phyloP scores from a whole-genome alignment of 2,113 vertebrate genomes.

The Clarias magur region DNA sequence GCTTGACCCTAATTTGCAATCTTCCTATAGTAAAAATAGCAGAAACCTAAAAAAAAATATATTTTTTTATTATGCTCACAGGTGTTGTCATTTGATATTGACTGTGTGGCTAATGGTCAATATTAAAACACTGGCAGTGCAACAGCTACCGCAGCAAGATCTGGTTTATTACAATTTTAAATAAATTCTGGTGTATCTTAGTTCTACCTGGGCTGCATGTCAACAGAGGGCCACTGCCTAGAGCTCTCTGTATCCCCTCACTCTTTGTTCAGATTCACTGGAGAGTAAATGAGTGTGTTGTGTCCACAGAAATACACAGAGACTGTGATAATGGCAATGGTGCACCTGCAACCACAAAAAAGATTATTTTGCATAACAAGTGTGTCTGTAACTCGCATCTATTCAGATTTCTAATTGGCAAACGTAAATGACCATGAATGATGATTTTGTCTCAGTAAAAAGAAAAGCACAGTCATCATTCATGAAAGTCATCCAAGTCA shows the following conservation, averaged over 20 bases:
- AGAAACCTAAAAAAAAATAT: background rate
- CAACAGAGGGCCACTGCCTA: slow-evolving; percentile 11
- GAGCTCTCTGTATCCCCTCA: background rate
- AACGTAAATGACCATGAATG: slow-evolving; percentile 22
- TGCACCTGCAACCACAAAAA: slow-evolving; percentile 39
- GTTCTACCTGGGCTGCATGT: slow-evolving; percentile 36
- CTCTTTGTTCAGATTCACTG: slow-evolving; percentile 34
- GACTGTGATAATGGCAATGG: slow-evolving; percentile 38
- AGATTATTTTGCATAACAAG: slow-evolving; percentile 50
- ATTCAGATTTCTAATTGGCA: slow-evolving; percentile 25
- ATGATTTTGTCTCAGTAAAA: slow-evolving; percentile 7
- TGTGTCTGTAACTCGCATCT: slow-evolving; percentile 1
- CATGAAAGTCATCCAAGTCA: slow-evolving; percentile 31
- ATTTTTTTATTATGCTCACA: background rate
- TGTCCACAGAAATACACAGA: slow-evolving; percentile 22
- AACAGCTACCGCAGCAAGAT: background rate
- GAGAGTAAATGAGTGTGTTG: slow-evolving; percentile 34
- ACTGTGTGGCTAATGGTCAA: background rate
- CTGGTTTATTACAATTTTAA: background rate
- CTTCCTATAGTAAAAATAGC: background rate
- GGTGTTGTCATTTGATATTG: background rate
- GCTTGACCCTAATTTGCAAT: background rate
- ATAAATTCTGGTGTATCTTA: background rate
- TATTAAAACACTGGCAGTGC: background rate
- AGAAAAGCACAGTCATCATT: background rate